Evolutionary conservation across 2,113 vertebrate species (phyloP), one percentile per base, ranked within the genome.

Genomic region (Sceloporus undulatus): DNA sequence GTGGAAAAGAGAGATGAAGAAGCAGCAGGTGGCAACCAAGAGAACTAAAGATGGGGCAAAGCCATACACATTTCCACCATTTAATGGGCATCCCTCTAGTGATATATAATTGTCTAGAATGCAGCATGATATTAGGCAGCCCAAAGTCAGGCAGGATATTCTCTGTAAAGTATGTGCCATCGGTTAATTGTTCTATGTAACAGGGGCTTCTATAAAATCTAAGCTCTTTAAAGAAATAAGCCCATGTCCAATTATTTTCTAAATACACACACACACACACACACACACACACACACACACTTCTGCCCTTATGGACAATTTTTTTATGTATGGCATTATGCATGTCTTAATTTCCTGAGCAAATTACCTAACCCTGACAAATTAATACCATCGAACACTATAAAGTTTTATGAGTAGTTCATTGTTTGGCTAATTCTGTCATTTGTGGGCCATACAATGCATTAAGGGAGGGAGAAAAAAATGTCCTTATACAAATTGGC

Each of bases 341-440:
- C 78, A 62, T 18, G 38, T 84, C 75, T 89, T 81, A 4, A 7
- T 86, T 34, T 40, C 54, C 68, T 68, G 78, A 87, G 52, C 27
- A 86, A 91, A 87, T 7, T 81, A 86, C 1, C 27, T 68, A 59
- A 79, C 38, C 85, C 70, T 86, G 77, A 89, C 52, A 90, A 81
- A 87, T 34, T 65, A 91, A 56, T 85, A 80, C 52, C 38, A 68
- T 34, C 87, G 4, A n/a, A 19, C 80, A 87, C 18, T 4, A 27
- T 81, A 85, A 93, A 89, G 84, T 65, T 89, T 38, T 76, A 87
- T 71, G 77, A 1, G 42, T 88, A 8, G 74, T 77, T 38, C 27
- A 54, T 76, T 91, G 89, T 88, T 48, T 86, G 77, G 80, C 83
- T 89, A 90, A 89, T 91, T 91, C 23, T 89, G 25, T 25, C 29